Conservation (phyloP, 2,113 vertebrate genomes). For the Ellobius talpinus region DNA sequence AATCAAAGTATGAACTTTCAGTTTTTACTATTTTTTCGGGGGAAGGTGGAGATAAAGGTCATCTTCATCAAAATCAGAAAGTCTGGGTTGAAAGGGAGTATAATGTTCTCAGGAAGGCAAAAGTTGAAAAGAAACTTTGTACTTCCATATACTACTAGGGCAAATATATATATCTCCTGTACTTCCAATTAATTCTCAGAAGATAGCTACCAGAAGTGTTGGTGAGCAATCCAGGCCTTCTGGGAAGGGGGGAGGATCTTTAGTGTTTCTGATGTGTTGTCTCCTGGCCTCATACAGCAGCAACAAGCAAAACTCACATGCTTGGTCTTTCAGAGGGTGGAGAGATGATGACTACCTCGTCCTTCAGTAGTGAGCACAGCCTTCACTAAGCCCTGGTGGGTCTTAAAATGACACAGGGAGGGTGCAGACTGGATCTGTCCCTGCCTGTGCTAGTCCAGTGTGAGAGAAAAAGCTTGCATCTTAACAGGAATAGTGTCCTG, state of each 20-base stretch:
- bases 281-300: conserved; percentile 48
- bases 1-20: conserved; percentile 66
- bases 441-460: conserved; percentile 15
- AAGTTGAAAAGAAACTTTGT: conserved; percentile 1
- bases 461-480: not conserved
- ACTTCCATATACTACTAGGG: not conserved
- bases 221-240: not conserved
- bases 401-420: not conserved
- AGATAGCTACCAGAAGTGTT: not conserved
- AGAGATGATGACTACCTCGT: not conserved
- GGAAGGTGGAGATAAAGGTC: not conserved
- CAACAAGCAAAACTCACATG: conserved; percentile 31
- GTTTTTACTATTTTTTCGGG: not conserved
- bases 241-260: not conserved
- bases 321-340: conserved; percentile 20
- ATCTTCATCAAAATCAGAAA: not conserved
- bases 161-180: not conserved
- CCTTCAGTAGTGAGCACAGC: conserved; percentile 50
- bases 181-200: not conserved
- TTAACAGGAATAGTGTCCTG: not conserved
- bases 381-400: not conserved
- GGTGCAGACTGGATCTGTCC: not conserved
- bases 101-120: conserved; percentile 32
- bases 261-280: conserved; percentile 6
- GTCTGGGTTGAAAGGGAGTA: not conserved